These are phyloP conservation scores for Percopsis transmontana DNA, from an alignment of 2,113 vertebrate genomes.

Conservation along the genomic window DNA sequence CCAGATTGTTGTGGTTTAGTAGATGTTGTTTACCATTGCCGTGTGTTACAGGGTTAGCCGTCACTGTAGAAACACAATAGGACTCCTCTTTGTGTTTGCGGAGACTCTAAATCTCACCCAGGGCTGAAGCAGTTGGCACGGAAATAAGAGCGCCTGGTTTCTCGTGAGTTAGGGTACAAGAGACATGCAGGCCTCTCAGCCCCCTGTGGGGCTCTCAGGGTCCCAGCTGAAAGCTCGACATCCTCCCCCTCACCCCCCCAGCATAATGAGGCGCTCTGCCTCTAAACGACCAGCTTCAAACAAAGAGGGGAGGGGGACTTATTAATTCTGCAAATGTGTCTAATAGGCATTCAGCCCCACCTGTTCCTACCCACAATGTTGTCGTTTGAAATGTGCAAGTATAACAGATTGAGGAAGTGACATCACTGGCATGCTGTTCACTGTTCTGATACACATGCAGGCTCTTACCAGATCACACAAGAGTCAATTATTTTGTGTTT, in stretches of 20 bases:
- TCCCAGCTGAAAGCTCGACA: slow-evolving; percentile 35
- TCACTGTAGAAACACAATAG: slow-evolving; percentile 26
- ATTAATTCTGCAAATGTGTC: slow-evolving; percentile 27
- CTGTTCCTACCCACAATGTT: slow-evolving; percentile 3
- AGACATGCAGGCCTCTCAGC: not conserved
- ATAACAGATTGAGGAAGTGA: not conserved
- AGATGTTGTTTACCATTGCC: slow-evolving; percentile 50
- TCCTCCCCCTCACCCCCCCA: not conserved
- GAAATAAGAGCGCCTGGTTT: slow-evolving; percentile 35
- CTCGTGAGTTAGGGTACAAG: slow-evolving; percentile 4
- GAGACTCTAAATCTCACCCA: slow-evolving; percentile 35
- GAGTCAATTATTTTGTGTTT: not conserved
- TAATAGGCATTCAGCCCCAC: slow-evolving; percentile 3
- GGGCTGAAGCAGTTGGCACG: slow-evolving; percentile 43
- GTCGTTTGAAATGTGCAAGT: not conserved
- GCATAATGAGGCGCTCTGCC: slow-evolving; percentile 41
- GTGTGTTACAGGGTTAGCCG: slow-evolving; percentile 25
- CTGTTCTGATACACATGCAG: not conserved
- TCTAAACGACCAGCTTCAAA: slow-evolving; percentile 28
- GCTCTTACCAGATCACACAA: no score
- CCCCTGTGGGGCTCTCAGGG: not conserved
- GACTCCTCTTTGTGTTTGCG: slow-evolving; percentile 29
- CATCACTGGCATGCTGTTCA: not conserved
- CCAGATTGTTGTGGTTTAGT: slow-evolving; percentile 46
- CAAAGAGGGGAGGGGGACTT: slow-evolving; percentile 29